Conservation (phyloP, 2,888 invertebrate species). For the Acanthosepion esculentum region DNA sequence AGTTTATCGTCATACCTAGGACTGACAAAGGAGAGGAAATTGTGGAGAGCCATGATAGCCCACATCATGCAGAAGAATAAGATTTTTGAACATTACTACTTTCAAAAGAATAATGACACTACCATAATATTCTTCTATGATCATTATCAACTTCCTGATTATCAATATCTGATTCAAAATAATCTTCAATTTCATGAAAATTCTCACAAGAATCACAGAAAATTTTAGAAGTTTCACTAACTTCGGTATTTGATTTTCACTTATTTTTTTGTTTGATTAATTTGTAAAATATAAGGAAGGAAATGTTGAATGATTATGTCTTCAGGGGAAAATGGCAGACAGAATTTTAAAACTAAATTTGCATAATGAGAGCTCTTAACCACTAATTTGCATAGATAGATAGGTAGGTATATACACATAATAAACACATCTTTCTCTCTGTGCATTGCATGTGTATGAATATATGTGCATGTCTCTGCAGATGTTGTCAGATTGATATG, state of each 20-base stretch:
- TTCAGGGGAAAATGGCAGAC: background rate
- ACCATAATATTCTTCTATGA: no score
- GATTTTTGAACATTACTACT: no score
- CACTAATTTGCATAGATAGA: background rate
- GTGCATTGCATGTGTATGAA: background rate
- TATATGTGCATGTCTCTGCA: background rate
- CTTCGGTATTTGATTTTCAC: background rate
- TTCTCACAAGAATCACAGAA: background rate
- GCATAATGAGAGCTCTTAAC: constrained; percentile 15
- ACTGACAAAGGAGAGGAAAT: no score
- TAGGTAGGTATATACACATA: background rate
- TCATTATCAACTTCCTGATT: no score
- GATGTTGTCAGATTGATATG: background rate
- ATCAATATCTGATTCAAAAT: background rate
- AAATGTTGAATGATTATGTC: background rate
- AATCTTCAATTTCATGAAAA: background rate
- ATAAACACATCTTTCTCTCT: background rate
- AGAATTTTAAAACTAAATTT: background rate
- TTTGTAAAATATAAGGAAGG: background rate
- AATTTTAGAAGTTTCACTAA: background rate
- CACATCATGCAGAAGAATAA: no score
- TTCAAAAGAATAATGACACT: no score
- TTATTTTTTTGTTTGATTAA: background rate
- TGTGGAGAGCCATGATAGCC: no score
- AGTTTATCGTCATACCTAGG: no score